Evolutionary conservation across 2,888 invertebrate species (phyloP), one percentile per base, ranked within the genome.

Genomic region (Sesia bembeciformis): DNA sequence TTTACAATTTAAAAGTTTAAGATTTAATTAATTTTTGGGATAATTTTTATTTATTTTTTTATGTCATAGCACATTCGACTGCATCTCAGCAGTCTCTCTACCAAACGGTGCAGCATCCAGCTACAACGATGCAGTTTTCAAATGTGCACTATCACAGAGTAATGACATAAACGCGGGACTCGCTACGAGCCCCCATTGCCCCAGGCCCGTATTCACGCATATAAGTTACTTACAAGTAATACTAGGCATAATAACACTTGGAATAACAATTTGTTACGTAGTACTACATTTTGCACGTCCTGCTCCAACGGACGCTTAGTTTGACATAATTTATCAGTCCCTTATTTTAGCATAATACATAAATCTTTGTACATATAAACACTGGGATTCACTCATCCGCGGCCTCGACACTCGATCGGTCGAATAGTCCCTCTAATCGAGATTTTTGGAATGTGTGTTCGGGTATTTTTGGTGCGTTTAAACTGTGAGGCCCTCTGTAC

Each of bases 401-500:
- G 57, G 38, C 50, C 39, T 42, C 42, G 51, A 52, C 52, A 57
- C 52, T 61, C 54, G 58, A 53, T 57, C 60, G 60, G 62, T 56
- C 64, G 64, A 39, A 50, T 42, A 50, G 50, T 50, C 39, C 38
- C 5, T 8, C 42, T 5, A 42, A 42, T 55, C 57, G 57, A 58
- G 60, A 58, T 46, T 68, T 67, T 71, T 81, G 83, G 82, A 82
- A 82, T 83, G 82, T 83, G 70, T 67, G 70, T 63, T 61, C 70
- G 62, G 55, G 82, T 83, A 70, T 67, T 70, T 63, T 61, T 70
- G 62, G 55, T 53, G 56, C 56, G 67, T 70, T 91, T 91, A 94
- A 80, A 94, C 94, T 67, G 94, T 94, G 72, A 94, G 90, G 51
- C 94, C 94, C 75, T 94, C 94, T 57, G 94, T 93, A 70, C 93